Base-by-base conservation (phyloP, 1,140 invertebrate species). In the Sweltsa coloradensis region DNA sequence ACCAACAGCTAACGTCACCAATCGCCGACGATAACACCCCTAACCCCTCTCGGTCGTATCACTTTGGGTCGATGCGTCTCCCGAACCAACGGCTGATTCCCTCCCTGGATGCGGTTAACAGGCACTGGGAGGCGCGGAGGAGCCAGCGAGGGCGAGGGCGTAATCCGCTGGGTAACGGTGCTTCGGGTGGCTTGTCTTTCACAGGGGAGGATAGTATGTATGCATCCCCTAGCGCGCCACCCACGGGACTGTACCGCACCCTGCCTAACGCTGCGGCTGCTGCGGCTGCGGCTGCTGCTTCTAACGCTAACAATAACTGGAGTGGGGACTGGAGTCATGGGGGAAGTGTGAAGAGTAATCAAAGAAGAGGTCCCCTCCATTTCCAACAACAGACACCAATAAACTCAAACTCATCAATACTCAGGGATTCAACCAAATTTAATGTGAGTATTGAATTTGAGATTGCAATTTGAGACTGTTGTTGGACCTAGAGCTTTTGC, bases 371-470 rank as follows among this genome's bases (percentile, higher is more conserved):
- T n/a, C 46, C 46, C 16, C 29, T 47, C 5, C 41, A 42, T 31
- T 47, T 34, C 46, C 34, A 37, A 39, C 22, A 27, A 23, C 43
- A 45, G 26, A 22, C 5, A 19, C 37, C 37, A 40, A 40, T 23
- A n/a, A n/a, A n/a, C n/a, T n/a, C n/a, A n/a, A 40, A 19, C 24
- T 44, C 42, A 16, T 23, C 22, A 13, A 29, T 27, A 29, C 42
- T 44, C n/a, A 29, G 42, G 27, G 42, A 44, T 29, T 44, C 42
- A 25, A 44, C 21, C 34, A 44, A 44, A n/a, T n/a, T n/a, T 31
- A 47, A 41, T 41, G 46, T 47, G 24, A 47, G 46, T 47, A 47
- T 47, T 27, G 46, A 47, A 26, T 47, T 47, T 41, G 46, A 41
- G 37, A 47, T 47, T n/a, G n/a, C n/a, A n/a, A n/a, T n/a, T n/a